Base-by-base conservation (phyloP, 2,113 vertebrate species). In the Tauraco erythrolophus region DNA sequence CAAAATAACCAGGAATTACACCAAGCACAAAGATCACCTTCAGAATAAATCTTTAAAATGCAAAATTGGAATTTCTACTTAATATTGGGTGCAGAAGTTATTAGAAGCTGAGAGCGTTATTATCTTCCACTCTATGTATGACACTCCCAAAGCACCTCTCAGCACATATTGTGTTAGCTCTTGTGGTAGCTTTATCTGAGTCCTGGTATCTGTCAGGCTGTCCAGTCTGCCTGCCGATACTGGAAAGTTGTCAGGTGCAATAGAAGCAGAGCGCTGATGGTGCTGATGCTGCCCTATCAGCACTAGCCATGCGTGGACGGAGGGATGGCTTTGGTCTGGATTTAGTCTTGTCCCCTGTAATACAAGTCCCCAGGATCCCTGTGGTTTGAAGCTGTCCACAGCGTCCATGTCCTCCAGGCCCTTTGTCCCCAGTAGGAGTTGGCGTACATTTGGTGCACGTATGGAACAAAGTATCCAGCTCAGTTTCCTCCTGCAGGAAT, bases 181-280 rank as follows among this genome's bases (percentile, higher is more conserved):
- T 37, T 51, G 50, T 37, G 24, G 14, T 60, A 74, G 45, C 31
- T 86, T 27, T 35, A 51, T 35, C 30, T 10, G 35, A 22, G 46
- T 51, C 28, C 35, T 14, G 28, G 27, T 48, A 4, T 57, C 24
- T 39, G 64, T 62, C n/a, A 77, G 58, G 10, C 11, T 19, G 13
- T n/a, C 79, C 31, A 17, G 8, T 22, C 37, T 62, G 70, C 37
- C 8, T 69, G 43, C 17, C 0, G 0, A 30, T 11, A 25, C 5
- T 51, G 57, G 54, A 53, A 58, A 74, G 27, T 7, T 1, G 0
- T 53, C 54, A 64, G 27, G 23, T 51, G 10, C 27, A 13, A 15
- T 7, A 60, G 37, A 43, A 84, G 39, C 56, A 64, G 51, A 79
- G 19, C 60, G 10, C 9, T 50, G 50, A 28, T 39, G 45, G 39